Conservation (phyloP, 2,797 vertebrate species). For the Masticophis lateralis region DNA sequence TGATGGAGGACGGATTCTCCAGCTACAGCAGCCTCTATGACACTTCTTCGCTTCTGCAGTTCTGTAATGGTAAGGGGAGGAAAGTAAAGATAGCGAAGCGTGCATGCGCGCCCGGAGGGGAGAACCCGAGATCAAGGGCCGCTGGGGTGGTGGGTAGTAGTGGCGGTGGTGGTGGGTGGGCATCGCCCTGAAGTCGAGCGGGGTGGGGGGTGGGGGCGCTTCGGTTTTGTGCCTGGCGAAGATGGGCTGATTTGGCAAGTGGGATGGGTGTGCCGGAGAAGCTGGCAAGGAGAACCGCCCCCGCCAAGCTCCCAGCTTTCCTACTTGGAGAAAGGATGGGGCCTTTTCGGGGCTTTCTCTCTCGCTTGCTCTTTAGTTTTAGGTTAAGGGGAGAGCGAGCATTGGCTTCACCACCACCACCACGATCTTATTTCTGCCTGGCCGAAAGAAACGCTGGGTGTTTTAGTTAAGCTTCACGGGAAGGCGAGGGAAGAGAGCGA, state of each 20-base stretch:
- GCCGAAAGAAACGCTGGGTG: not conserved
- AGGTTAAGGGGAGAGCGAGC: not conserved
- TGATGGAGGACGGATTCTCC: conserved; percentile 98
- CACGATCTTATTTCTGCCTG: conserved; percentile 8
- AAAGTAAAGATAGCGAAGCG: not conserved
- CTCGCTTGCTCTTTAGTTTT: not conserved
- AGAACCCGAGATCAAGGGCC: not conserved
- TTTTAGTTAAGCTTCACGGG: not conserved
- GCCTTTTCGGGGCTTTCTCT: not conserved
- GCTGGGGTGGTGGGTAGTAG: not conserved
- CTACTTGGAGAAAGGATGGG: not conserved
- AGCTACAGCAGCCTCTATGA: conserved; percentile 97
- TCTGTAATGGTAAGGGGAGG: conserved; percentile 88
- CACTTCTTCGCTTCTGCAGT: conserved; percentile 95
- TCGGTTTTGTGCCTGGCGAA: not conserved
- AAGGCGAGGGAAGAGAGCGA: not conserved
- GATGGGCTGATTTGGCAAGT: not conserved
- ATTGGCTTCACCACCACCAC: conserved; percentile 19
- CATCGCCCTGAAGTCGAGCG: not conserved
- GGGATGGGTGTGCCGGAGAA: not conserved
- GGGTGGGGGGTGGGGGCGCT: not conserved
- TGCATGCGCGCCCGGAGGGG: not conserved
- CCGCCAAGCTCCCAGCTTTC: not conserved
- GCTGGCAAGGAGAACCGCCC: not conserved
- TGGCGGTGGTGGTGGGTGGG: not conserved